Conservation (phyloP, 2,797 vertebrate species). For the Heterohyrax brucei region DNA sequence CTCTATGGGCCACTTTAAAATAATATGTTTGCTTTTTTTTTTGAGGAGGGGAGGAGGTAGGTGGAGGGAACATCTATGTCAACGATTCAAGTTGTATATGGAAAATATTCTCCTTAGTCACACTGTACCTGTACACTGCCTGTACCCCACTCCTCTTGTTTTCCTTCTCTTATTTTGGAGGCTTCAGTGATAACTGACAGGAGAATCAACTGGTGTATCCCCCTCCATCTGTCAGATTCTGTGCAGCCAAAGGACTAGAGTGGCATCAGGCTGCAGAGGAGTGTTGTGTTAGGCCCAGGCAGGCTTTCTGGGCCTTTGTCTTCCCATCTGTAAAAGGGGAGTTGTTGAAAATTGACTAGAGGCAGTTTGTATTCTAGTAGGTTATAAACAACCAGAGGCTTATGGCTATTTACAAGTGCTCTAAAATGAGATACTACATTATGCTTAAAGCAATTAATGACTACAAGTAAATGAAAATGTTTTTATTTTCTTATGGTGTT, state of each 20-base stretch:
- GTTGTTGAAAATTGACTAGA: conserved; percentile 26
- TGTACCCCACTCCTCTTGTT: no score
- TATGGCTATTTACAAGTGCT: background rate
- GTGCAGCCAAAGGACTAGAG: background rate
- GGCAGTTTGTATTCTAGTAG: conserved; percentile 19
- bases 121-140: background rate
- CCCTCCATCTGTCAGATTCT: background rate
- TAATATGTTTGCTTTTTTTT: background rate
- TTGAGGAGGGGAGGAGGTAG: background rate
- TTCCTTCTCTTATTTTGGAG: background rate
- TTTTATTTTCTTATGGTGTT: background rate
- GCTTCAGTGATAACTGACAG: conserved; percentile 14
- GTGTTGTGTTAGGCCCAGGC: background rate
- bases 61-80: background rate
- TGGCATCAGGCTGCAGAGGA: background rate
- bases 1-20: conserved; percentile 31
- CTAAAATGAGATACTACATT: conserved; percentile 48
- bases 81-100: conserved; percentile 61
- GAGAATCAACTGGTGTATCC: background rate
- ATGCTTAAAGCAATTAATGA: conserved; percentile 46
- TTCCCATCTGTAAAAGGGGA: background rate
- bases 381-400: conserved; percentile 20
- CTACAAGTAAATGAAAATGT: conserved; percentile 44
- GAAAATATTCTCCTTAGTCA: background rate
- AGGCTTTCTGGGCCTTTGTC: background rate